Base-by-base conservation (phyloP, 2,797 vertebrate genomes). In the Manis pentadactyla region DNA sequence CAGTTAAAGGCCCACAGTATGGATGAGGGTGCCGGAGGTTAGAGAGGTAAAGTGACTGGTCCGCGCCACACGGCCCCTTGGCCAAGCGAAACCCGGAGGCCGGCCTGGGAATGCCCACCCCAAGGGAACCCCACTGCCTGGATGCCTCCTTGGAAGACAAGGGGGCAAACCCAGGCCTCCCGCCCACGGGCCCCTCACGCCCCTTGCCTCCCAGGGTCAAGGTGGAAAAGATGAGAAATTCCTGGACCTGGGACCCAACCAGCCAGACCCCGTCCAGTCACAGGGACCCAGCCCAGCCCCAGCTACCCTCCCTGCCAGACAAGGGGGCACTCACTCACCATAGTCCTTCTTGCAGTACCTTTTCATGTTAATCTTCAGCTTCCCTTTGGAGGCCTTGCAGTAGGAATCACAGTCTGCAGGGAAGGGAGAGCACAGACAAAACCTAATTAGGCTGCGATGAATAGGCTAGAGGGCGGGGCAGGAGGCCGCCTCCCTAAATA, bases 361-460 rank as follows among this genome's bases (percentile, higher is more conserved):
- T 98, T 99, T 99, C 99, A 99, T 99, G 98, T 99, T 99, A 98
- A 99, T 99, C 99, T 99, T 99, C 99, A 99, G 99, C 97, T 99
- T 99, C 92, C 99, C 99, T 98, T 99, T 99, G 97, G 99, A 99
- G 37, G 99, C 99, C 98, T 99, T 99, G 98, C 99, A 99, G 98
- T 99, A 99, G 73, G 99, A 99, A 74, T 99, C 99, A 25, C 99
- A 99, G 88, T 99, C 99, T 99, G 98, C 96, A 39, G 92, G 75
- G 98, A 92, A 96, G 93, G 97, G 95, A 97, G 97, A 98, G 98
- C 97, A 98, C 98, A 98, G 97, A 98, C 97, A 98, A 97, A 97
- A 98, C 98, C 98, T 98, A 98, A 98, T 99, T 97, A 98, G 98
- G 96, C 97, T 84, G 39, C 93, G 68, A 96, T 95, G 97, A 98